Evolutionary conservation across 2,888 invertebrate genomes (phyloP), one percentile per base, ranked within the genome.

Genomic region (Palloptera scutellata): DNA sequence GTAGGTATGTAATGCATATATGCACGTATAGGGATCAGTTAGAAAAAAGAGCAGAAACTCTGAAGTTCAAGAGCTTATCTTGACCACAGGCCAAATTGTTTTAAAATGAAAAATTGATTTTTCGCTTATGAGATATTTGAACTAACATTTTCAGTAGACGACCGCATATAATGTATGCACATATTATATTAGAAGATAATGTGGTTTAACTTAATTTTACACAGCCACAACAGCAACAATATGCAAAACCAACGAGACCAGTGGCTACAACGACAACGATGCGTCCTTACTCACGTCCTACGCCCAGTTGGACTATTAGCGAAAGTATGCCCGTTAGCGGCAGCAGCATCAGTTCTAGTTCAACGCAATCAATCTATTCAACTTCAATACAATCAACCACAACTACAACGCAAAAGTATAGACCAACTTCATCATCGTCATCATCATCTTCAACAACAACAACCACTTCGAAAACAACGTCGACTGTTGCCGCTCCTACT

Each of bases 81-180:
- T 57, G 12, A 17, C 52, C 15, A 59, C 51, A 48, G 15, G 51
- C 19, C 17, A 54, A 19, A 54, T 12, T 66, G 54, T 43, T 61
- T 54, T 54, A 68, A 75, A 79, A 78, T 79, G 80, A 80, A 80
- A 79, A 81, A 81, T 80, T 81, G 78, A 80, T 81, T 79, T 74
- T 76, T 77, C 77, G 77, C 77, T 52, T 59, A 58, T 64, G 64
- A 64, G 58, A 59, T 58, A 79, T 64, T 64, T 45, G 13, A 48
- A 60, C 64, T 42, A 54, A 62, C 62, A 58, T 57, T 15, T 6
- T 2, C 30, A 30, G 30, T 30, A 30, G 30, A 30, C 30, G 30
- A 30, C 30, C 3, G 30, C 30, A 30, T 30, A 30, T 30, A 30
- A 30, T 30, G 6, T 30, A 30, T 30, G 30, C 6, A 30, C 30